Evolutionary conservation across 2,888 invertebrate species (phyloP), one percentile per base, ranked within the genome.

Genomic region (Lasioglossum morio): DNA sequence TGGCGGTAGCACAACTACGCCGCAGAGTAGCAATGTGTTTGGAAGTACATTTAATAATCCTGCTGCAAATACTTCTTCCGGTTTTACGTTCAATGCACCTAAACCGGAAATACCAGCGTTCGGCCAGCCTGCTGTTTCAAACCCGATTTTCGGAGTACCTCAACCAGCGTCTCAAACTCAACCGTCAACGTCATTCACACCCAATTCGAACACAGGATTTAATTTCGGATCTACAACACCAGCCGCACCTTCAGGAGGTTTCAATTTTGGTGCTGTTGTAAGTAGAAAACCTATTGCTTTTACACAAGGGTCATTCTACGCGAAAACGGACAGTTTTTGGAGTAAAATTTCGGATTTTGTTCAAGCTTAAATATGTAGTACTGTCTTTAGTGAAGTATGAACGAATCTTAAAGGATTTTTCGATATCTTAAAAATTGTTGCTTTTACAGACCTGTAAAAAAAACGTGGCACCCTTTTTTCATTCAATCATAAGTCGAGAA

Each of bases 1-100:
- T 83, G 95, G 93, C 57, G 86, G 87, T 19, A 83, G 37, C 37
- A 30, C 89, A 14, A 86, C 48, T 69, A 72, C 88, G 0, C 69
- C 88, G 8, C 91, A 88, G 79, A 73, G 85, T 46, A 70, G 81
- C 69, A 81, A 89, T 81, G 91, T 91, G 12, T 94, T 93, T 77
- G 92, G 92, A 43, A 86, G 80, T 23, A 89, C 92, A 40, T 93
- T 91, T 86, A 92, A 87, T 72, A 92, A 87, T 40, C 92, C 89
- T 14, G 53, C 87, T 40, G 48, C 89, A 12, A 91, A 87, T 77
- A 78, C 89, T 69, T n/a, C 72, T 69, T 30, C 72, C 63, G 81
- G 75, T 79, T 94, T 95, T 73, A 82, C 92, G 0, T 95, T 94
- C 74, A 94, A 93, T 63, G 86, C 94, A 43, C 88, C 94, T 3